Percentiles rank a stretch among this genome's conserved stretches.
Evolutionary conservation across 2,888 invertebrate genomes (phyloP).

Genomic region (Horisme vitalbata): DNA sequence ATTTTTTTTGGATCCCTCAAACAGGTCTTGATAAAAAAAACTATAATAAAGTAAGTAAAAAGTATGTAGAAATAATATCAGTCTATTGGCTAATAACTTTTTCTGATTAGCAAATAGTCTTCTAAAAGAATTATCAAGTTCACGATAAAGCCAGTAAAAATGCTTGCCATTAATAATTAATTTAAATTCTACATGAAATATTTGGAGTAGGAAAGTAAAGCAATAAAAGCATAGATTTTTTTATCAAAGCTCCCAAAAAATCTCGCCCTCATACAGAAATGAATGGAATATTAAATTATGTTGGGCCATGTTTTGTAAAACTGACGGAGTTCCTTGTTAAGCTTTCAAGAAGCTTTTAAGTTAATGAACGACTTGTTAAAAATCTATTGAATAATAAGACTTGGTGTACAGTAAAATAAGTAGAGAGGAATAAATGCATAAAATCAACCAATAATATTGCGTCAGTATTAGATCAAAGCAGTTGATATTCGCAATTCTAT

Average conservation of each 20-base stretch:
- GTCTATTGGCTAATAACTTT: too few relatives aligned
- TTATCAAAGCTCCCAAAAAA: conserved; percentile 61
- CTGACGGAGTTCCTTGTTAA: conserved; percentile 79
- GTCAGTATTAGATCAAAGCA: too few relatives aligned
- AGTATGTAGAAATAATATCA: neutral
- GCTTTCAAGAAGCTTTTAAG: conserved; percentile 80
- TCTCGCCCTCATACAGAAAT: conserved; percentile 74
- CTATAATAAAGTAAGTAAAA: neutral
- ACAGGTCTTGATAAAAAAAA: too few relatives aligned
- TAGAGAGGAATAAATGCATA: too few relatives aligned
- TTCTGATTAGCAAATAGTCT: too few relatives aligned
- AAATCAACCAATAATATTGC: too few relatives aligned
- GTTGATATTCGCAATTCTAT: too few relatives aligned
- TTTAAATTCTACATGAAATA: conserved; percentile 35
- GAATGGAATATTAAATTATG: conserved; percentile 81
- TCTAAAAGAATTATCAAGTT: too few relatives aligned
- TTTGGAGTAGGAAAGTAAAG: conserved; percentile 38
- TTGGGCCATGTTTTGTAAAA: conserved; percentile 75
- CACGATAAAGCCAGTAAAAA: conserved; percentile 6
- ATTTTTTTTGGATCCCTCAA: too few relatives aligned
- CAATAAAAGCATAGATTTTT: conserved; percentile 47
- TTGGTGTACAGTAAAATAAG: too few relatives aligned
- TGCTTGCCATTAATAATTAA: conserved; percentile 26
- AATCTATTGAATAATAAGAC: conserved; percentile 65
- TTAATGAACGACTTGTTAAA: conserved; percentile 78